Conservation (phyloP, 2,113 vertebrate species). For the Chascanopsetta lugubris region DNA sequence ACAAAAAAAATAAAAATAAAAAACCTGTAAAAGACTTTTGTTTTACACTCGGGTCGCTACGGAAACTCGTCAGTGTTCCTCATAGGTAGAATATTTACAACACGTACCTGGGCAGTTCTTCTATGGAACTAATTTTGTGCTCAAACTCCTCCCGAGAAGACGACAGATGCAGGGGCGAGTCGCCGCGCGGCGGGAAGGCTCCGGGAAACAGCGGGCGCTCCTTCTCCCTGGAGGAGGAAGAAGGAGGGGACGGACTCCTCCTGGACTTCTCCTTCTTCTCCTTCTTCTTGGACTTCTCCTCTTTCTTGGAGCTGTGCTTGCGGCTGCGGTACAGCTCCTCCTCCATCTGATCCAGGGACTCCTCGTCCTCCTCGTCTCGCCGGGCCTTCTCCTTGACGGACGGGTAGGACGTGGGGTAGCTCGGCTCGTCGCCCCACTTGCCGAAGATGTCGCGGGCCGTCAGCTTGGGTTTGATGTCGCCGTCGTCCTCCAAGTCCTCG, state of each 20-base stretch:
- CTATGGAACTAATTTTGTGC: constrained; percentile 87
- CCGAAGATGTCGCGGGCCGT: constrained; percentile 87
- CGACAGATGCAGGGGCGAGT: constrained; percentile 77
- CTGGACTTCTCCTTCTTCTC: constrained; percentile 84
- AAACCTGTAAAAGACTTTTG: no score
- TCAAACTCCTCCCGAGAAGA: constrained; percentile 91
- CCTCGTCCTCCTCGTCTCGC: constrained; percentile 83
- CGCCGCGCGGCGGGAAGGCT: constrained; percentile 76
- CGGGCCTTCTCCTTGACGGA: constrained; percentile 86
- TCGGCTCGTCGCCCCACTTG: constrained; percentile 90
- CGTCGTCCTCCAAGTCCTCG: constrained; percentile 84
- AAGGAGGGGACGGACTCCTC: constrained; percentile 80
- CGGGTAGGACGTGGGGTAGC: constrained; percentile 78
- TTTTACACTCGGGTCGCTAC: no score
- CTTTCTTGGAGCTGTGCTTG: constrained; percentile 90
- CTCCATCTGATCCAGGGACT: constrained; percentile 82
- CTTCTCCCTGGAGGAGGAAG: constrained; percentile 81
- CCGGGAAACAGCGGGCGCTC: constrained; percentile 83
- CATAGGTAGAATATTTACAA: no score
- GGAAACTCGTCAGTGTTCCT: no score
- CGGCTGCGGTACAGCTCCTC: constrained; percentile 89
- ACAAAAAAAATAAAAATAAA: no score
- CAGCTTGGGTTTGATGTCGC: constrained; percentile 79
- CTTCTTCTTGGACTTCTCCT: constrained; percentile 91
- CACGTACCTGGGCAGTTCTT: constrained; percentile 78